Base-by-base conservation (phyloP, 1,140 invertebrate genomes). In the Neocloeon triangulifer region DNA sequence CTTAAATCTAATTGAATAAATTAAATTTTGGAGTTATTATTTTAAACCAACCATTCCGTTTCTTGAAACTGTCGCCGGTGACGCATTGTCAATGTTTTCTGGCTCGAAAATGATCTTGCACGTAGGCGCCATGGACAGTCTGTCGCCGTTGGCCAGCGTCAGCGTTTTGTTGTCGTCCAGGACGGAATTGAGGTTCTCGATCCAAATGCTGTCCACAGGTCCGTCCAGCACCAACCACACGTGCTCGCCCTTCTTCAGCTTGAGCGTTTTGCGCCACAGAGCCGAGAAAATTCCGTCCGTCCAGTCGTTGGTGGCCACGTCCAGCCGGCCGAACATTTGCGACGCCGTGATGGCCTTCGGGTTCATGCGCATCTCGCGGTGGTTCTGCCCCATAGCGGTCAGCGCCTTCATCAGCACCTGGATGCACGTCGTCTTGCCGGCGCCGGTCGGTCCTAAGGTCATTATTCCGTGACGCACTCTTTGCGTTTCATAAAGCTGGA, bases 251-350 rank as follows among this genome's bases (percentile, higher is more conserved):
- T 72, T 69, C 53, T 91, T 92, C 0, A 77, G 53, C 54, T 84
- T 86, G 0, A 91, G 56, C 0, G 88, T 92, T 56, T 89, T 85
- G 25, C 88, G 62, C 89, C 88, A 96, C 0, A 96, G 55, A 1
- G 88, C 85, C 5, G 86, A 92, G 53, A 96, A 96, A 40, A 96
- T 92, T 2, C 89, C 89, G 52, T 96, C 88, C 0, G 86, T 94
- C 89, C 89, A 96, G 48, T 96, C 89, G 49, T 96, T 95, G 1
- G 89, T 96, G 2, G 88, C 88, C 0, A 92, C 86, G 49, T 95
- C 88, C 14, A 94, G 58, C 26, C 82, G 62, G 1, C 89, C 89
- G 57, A 96, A 96, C 89, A 96, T 96, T 61, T 96, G 88, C 4
- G 85, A 70, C 1, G 85, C 82, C 28, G 88, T 94, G 41, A 96